Base-by-base conservation (phyloP, 2,113 vertebrate species). In the Siniperca chuatsi region DNA sequence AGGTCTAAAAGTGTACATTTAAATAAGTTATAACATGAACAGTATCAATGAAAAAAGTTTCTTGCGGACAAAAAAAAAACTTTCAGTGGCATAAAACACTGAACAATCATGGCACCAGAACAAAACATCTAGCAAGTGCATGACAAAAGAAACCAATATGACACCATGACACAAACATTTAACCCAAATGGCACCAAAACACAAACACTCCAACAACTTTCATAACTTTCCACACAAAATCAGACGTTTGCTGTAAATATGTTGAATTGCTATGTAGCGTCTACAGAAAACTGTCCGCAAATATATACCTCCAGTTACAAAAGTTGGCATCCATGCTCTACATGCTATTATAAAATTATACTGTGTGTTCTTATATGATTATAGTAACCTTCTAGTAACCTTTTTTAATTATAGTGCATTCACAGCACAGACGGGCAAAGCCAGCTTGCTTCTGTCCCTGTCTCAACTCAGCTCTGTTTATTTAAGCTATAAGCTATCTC, bases 401-500 rank as follows among this genome's bases (percentile, higher is more conserved):
- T 69, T 52, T 79, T 75, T 82, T 74, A 83, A 90, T 90, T 78
- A 90, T 37, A 92, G 89, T 70, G 40, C 60, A 64, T 55, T 21
- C 76, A 82, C 73, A 86, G 76, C 61, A 68, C 71, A 91, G 67
- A 81, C 62, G 13, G 65, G 58, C 61, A 89, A 83, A 86, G 75
- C 82, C 46, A 4, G 50, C 71, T 54, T 65, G 73, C 83, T 76
- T n/a, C 57, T 72, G 80, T 84, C 80, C 72, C 84, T 50, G 82
- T 79, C 87, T 79, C 54, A 61, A 25, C 84, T 83, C 52, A 25
- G 20, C 61, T 82, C 52, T 90, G 87, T 92, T 92, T 94, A 82
- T 91, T 87, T 88, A 58, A 85, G 67, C 84, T 20, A 35, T 81
- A 87, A 80, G n/a, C n/a, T n/a, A n/a, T 77, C 84, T 89, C 52